Evolutionary conservation across 2,888 invertebrate genomes (phyloP).

Genomic region (Abscondita cerata): DNA sequence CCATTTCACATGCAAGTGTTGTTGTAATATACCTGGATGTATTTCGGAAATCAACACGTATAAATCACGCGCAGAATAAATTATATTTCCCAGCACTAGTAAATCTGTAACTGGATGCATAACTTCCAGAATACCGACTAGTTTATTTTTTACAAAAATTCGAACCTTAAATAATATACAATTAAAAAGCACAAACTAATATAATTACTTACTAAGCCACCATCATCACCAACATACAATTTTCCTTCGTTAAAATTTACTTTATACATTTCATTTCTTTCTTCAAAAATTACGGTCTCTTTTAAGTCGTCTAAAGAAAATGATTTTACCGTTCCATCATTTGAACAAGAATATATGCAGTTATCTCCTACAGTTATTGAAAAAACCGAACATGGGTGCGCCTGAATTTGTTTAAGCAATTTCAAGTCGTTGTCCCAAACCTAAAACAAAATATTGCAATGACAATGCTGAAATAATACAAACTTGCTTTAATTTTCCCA

Average conservation of each 20-base stretch:
- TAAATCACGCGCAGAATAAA: conserved; percentile 69
- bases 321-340: conserved; percentile 67
- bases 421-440: conserved; percentile 63
- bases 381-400: conserved; percentile 68
- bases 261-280: conserved; percentile 60
- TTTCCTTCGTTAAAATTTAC: conserved; percentile 53
- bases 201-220: conserved; percentile 65
- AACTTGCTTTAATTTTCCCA: conserved; percentile 54
- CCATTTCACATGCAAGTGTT: not conserved
- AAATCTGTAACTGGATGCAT: conserved; percentile 72
- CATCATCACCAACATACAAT: conserved; percentile 68
- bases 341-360: conserved; percentile 67
- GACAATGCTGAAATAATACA: not conserved
- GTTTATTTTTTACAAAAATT: conserved; percentile 62
- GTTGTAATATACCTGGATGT: conserved; percentile 55
- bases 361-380: conserved; percentile 64
- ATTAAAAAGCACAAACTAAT: not conserved
- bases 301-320: conserved; percentile 63
- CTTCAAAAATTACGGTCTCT: conserved; percentile 50
- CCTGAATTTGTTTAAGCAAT: conserved; percentile 58
- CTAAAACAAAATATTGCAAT: conserved; percentile 57
- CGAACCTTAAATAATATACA: conserved; percentile 57
- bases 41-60: conserved; percentile 69
- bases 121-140: conserved; percentile 62
- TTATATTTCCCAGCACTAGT: conserved; percentile 60